phyloP scores from a whole-genome alignment of 1,140 invertebrate genomes.

The Elysia chlorotica region DNA sequence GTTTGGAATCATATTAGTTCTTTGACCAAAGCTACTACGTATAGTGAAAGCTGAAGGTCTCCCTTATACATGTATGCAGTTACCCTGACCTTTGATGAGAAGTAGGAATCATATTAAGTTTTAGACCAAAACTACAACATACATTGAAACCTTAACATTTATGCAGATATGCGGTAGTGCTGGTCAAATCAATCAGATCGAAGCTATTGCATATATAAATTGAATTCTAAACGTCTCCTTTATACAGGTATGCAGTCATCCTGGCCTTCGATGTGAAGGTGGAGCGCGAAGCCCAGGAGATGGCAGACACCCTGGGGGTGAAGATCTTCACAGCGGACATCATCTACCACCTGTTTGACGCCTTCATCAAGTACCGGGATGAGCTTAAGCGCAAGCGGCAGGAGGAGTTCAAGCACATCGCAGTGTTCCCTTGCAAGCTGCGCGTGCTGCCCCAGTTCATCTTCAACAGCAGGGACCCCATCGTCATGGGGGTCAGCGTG shows the following conservation, averaged over 20 bases:
- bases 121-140: too few relatives aligned
- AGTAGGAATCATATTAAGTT: too few relatives aligned
- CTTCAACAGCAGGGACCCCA: constrained; percentile 97
- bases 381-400: constrained; percentile 91
- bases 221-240: too few relatives aligned
- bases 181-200: too few relatives aligned
- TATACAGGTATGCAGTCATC: constrained; percentile 95
- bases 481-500: constrained; percentile 93
- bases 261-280: constrained; percentile 99
- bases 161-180: too few relatives aligned
- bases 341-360: constrained; percentile 99
- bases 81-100: too few relatives aligned
- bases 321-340: constrained; percentile 99
- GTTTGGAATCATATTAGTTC: too few relatives aligned
- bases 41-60: too few relatives aligned
- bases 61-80: too few relatives aligned
- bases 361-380: constrained; percentile 92
- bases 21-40: too few relatives aligned
- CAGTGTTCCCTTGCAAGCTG: constrained; percentile 96
- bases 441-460: constrained; percentile 86
- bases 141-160: too few relatives aligned
- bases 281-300: constrained; percentile 94
- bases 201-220: too few relatives aligned
- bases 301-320: constrained; percentile 92
- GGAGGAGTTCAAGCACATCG: constrained; percentile 90